Base-by-base conservation (phyloP, 2,888 invertebrate genomes). In the Himalopsyche anomala region DNA sequence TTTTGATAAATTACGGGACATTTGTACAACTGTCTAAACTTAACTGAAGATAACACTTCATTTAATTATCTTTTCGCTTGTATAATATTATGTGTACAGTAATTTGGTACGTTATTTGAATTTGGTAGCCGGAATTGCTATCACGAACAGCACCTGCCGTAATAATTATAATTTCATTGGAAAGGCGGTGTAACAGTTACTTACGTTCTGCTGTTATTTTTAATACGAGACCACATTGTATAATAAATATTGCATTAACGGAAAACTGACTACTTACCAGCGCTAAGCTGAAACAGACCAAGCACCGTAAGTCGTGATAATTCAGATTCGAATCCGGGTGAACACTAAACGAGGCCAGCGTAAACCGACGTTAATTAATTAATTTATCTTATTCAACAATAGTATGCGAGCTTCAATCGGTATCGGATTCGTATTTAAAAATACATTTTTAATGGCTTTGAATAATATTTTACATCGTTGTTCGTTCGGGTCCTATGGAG, bases 81-180 rank as follows among this genome's bases (percentile, higher is more conserved):
- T 74, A 74, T 74, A 74, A 74, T 74, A 74, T 69, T 74, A 74
- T 74, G 9, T 74, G 74, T 74, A 74, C 74, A 38, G 74, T 74
- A 74, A 62, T 62, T 62, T 28, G 62, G 62, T 28, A 28, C 62
- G 74, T 74, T 74, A 74, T 36, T 12, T 74, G 74, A 36, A 74
- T 74, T 28, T 38, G 19, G 15, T 5, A 38, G 74, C 36, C 74
- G 74, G 74, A 38, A 12, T 74, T 74, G n/a, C 36, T 38, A 62
- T 62, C 62, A 38, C 28, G 28, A 74, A 28, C 36, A 74, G 36
- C 74, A 74, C 74, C 74, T 74, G 74, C 15, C 38, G 36, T 36
- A 36, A 36, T 74, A 36, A 28, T 74, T 28, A 28, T 36, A 36
- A 74, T 36, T 74, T 36, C 74, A 36, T 36, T 12, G 36, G 74